Base-by-base conservation (phyloP, 2,888 invertebrate genomes). In the Lutraria lutraria region DNA sequence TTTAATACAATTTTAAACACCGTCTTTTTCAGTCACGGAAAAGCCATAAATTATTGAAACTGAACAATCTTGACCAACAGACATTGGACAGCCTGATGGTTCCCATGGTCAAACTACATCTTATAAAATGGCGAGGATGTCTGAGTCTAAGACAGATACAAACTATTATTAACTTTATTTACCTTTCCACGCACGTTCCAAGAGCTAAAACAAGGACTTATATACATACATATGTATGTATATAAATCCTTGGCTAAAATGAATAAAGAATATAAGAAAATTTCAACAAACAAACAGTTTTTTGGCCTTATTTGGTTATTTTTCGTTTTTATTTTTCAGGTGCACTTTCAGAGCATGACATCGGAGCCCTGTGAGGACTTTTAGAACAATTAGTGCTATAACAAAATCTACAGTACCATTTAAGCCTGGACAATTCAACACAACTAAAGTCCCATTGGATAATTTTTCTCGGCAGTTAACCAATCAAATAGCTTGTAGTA, bases 281-380 rank as follows among this genome's bases (percentile, higher is more conserved):
- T n/a, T n/a, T n/a, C n/a, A n/a, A n/a, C n/a, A 53, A 53, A 15
- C 53, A 53, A 12, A 53, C 53, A 53, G 53, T 53, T 12, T 8
- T 53, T 53, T n/a, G n/a, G n/a, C n/a, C n/a, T n/a, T 15, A 12
- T 63, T 63, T 19, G 21, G 63, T 63, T n/a, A 63, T 63, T 19
- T n/a, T n/a, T n/a, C n/a, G n/a, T 86, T 43, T 43, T 43, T 88
- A 53, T 85, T 80, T 93, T 92, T 31, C 93, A 95, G 95, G 93
- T 83, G 88, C 94, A 13, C 84, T 90, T 81, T 95, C 95, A 63
- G 87, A 90, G 19, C 90, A 92, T 43, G 91, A 94, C 85, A 89
- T 95, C 31, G 95, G 95, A 81, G 93, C 94, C 25, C 92, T 95
- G 43, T 94, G 93, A 94, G 53, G 34, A 80, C n/a, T 21, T 83